phyloP scores from a whole-genome alignment of 2,113 vertebrate genomes.

The Podocnemis expansa region DNA sequence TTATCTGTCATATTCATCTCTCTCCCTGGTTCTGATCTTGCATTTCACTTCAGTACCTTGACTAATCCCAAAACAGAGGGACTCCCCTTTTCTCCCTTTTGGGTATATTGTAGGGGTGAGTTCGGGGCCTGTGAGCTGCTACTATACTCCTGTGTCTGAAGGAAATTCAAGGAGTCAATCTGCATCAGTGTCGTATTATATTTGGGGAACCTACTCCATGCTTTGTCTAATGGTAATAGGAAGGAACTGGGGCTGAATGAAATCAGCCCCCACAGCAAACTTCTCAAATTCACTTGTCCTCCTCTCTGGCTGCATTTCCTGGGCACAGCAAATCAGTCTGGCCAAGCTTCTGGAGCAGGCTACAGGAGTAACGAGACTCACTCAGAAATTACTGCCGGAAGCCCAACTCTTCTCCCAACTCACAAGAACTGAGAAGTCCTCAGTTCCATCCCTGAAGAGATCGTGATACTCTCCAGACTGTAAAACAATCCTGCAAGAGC shows the following conservation, averaged over 20 bases:
- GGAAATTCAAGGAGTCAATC: background rate
- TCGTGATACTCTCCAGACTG: background rate
- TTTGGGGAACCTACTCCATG: background rate
- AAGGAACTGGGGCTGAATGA: background rate
- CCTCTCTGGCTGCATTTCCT: background rate
- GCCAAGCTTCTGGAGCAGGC: background rate
- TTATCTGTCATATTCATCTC: constrained; percentile 29
- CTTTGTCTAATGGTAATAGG: background rate
- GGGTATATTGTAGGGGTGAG: background rate
- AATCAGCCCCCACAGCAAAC: background rate
- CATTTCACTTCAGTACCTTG: background rate
- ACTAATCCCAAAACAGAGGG: background rate
- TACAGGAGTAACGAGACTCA: background rate
- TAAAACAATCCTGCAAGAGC: accelerated
- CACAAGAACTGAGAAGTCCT: background rate
- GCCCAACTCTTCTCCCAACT: accelerated
- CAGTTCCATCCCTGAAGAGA: background rate
- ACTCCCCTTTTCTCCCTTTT: background rate
- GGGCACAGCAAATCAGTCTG: background rate
- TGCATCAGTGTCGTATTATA: background rate
- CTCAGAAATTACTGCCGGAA: background rate
- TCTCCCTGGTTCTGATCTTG: background rate
- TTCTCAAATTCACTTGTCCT: background rate
- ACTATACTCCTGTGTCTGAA: background rate
- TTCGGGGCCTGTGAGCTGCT: background rate